A percentile compares a stretch with the other conserved stretches of the same genome.
Conservation (phyloP, 1,140 invertebrate genomes). For the Dendroctonus valens region DNA sequence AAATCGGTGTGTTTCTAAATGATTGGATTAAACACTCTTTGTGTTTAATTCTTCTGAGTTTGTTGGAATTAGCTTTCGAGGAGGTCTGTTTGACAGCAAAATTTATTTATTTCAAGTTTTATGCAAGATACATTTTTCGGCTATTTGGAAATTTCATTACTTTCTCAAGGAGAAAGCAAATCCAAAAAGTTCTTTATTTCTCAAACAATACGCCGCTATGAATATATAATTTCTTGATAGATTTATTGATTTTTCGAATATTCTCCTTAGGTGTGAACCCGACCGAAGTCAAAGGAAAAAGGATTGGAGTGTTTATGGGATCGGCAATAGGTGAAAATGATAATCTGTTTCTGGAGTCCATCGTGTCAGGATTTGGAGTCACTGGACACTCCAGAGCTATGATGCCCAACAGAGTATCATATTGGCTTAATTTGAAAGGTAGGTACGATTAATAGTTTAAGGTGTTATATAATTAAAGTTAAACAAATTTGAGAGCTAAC, state of each 20-base stretch:
- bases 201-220: neutral
- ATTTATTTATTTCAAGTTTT: too few species aligned
- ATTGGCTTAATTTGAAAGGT: constrained; percentile 64
- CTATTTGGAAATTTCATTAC: too few species aligned
- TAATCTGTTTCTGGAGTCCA: constrained; percentile 48
- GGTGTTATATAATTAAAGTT: too few species aligned
- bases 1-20: too few species aligned
- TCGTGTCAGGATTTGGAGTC: constrained; percentile 59
- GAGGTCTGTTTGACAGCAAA: too few species aligned
- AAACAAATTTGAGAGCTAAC: too few species aligned
- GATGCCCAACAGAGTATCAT: constrained; percentile 67
- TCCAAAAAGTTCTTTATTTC: constrained; percentile 7
- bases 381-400: constrained; percentile 66
- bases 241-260: constrained; percentile 32
- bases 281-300: constrained; percentile 58
- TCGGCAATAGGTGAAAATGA: constrained; percentile 62
- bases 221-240: too few species aligned
- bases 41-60: too few species aligned
- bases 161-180: too few species aligned
- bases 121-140: too few species aligned
- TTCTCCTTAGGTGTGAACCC: constrained; percentile 63
- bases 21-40: too few species aligned
- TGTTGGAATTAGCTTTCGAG: too few species aligned
- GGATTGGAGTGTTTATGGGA: constrained; percentile 69
- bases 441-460: neutral